Base-by-base conservation (phyloP, 2,797 vertebrate species). In the Chelonia mydas region DNA sequence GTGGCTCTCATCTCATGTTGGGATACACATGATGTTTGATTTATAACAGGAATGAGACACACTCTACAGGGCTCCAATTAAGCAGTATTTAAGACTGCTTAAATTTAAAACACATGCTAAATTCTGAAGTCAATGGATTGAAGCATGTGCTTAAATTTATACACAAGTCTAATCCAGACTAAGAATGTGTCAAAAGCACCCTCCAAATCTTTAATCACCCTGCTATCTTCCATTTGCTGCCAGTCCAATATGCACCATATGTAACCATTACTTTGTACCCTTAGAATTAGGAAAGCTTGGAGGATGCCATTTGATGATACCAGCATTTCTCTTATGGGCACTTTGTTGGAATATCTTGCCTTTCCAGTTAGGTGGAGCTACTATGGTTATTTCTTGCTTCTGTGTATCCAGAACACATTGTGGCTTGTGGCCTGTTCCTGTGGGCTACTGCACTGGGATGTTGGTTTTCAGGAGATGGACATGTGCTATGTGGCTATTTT, bases 61-160 rank as follows among this genome's bases (percentile, higher is more conserved):
- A 7, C 0, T 0, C 7, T 11, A 10, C n/a, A 78, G 77, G 10
- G 23, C 7, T 3, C 1, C 25, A 65, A 51, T 16, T 25, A 65
- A 77, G 45, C 1, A 57, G 9, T 11, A 51, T 28, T 31, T n/a
- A 31, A 45, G 37, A 3, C 89, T 25, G 12, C 1, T 85, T 68
- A 28, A 84, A 84, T 51, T 21, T 80, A 47, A 68, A 68, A 16
- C 8, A n/a, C 17, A 68, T 37, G 61, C 88, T 37, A 79, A n/a
- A 5, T 12, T 76, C 37, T 54, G 33, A 37, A 82, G 31, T 49
- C 12, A 72, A 77, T 12, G 31, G 33, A 53, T 7, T 59, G 37
- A 47, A 77, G n/a, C 1, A 47, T 16, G 3, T 37, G 21, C 1
- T 85, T 68, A 28, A 86, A 84, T 54, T 25, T 82, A 47, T 41